Evolutionary conservation across 2,113 vertebrate genomes (phyloP), one percentile per base, ranked within the genome.

Genomic region (Bombycilla garrulus): DNA sequence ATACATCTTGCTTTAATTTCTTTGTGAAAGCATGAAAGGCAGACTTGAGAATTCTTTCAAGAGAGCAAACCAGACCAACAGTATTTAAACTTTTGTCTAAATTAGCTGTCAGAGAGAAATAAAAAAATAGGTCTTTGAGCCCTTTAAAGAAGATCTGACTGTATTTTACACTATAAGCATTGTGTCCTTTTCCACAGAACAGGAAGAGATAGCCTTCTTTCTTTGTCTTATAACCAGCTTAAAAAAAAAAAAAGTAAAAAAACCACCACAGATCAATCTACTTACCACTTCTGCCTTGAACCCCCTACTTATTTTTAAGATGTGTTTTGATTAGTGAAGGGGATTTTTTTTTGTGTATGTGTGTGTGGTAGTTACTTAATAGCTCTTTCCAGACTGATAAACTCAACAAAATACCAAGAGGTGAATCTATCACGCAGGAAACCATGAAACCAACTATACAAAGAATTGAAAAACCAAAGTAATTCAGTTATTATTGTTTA

Each of bases 161-260:
- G 4, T 29, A 80, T 58, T 82, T 83, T 53, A 74, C 28, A 47
- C 20, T 50, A 53, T 24, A 31, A 50, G 50, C 2, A 2, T 45
- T 70, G 42, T 31, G 54, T 38, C 50, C 9, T 48, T 87, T 64
- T 81, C 53, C 22, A 14, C 24, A 62, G 81, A 95, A 95, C 78
- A 93, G 74, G 88, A 95, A 95, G 53, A 79, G 50, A 81, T 33
- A 81, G 71, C 29, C 91, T 92, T 76, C 62, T 90, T 76, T 91
- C 81, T 90, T 88, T 86, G 71, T 78, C 74, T 35, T 54, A 72
- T 7, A 83, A 18, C 26, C 42, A 85, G n/a, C 72, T 67, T 6
- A 19, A 42, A 53, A 40, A 35, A 77, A 64, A 40, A 64, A 69
- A 61, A 42, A 40, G 31, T 11, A 29, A 9, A 65, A 56, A 57